Evolutionary conservation across 2,797 vertebrate species (phyloP).

Genomic region (Cirrhinus molitorella): DNA sequence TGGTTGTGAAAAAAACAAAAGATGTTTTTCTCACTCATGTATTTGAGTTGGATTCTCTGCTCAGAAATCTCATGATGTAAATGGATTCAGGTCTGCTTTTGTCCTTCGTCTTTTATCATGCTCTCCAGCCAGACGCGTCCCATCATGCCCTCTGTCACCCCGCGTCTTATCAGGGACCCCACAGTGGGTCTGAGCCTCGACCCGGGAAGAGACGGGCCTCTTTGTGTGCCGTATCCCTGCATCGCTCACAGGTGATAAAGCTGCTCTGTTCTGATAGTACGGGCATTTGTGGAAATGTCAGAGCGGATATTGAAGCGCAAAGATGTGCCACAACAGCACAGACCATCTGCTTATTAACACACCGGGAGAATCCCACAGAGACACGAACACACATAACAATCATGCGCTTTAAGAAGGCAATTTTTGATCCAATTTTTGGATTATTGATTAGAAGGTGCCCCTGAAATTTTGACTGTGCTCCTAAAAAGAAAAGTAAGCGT

Average conservation of each 20-base stretch:
- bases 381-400: neutral
- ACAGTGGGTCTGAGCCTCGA: neutral
- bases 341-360: slow-evolving; percentile 12
- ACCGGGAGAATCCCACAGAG: neutral
- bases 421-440: too few relatives aligned
- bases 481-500: too few relatives aligned
- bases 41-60: neutral
- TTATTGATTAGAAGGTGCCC: too few relatives aligned
- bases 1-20: too few relatives aligned
- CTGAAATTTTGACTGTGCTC: too few relatives aligned
- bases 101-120: neutral
- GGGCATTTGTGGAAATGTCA: slow-evolving; percentile 18
- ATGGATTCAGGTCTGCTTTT: neutral
- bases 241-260: neutral
- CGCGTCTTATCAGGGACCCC: neutral
- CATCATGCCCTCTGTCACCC: slow-evolving; percentile 12
- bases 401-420: too few relatives aligned
- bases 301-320: neutral
- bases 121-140: slow-evolving; percentile 1
- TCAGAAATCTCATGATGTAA: neutral
- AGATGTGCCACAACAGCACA: neutral
- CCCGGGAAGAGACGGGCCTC: neutral
- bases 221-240: neutral
- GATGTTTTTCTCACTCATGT: too few relatives aligned
- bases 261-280: neutral